A percentile compares a stretch with the other conserved stretches of the same genome.
These are phyloP conservation scores for Opisthocomus hoazin DNA, from an alignment of 2,113 vertebrate species.

Conservation along the genomic window DNA sequence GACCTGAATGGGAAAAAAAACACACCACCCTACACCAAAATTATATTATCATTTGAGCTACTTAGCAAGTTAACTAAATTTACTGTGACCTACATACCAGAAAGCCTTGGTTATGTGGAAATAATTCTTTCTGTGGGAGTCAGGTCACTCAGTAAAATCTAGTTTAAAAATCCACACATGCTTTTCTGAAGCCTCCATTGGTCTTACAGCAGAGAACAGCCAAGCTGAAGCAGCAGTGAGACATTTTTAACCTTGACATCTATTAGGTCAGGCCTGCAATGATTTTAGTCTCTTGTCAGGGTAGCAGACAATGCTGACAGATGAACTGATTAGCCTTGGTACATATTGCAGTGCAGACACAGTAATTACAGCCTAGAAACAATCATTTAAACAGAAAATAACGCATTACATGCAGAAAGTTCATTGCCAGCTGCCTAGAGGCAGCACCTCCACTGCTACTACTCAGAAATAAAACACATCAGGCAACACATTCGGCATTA, in stretches of 20 bases:
- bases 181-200: neutral
- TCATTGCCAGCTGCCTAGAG: slow-evolving; percentile 17
- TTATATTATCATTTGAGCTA: slow-evolving; percentile 37
- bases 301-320: neutral
- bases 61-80: slow-evolving; percentile 59
- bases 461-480: neutral
- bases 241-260: neutral
- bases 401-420: neutral
- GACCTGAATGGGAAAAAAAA: neutral
- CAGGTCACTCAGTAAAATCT: neutral
- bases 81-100: slow-evolving; percentile 53
- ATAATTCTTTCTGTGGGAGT: neutral
- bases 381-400: slow-evolving; percentile 24
- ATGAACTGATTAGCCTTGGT: slow-evolving; percentile 16
- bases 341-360: neutral
- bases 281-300: neutral
- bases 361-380: slow-evolving; percentile 41
- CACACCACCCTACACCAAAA: neutral
- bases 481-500: neutral
- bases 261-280: neutral
- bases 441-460: neutral
- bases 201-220: neutral
- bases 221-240: neutral
- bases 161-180: neutral
- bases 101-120: neutral